Conservation (phyloP, 2,888 invertebrate genomes). For the Anticlea derivata region DNA sequence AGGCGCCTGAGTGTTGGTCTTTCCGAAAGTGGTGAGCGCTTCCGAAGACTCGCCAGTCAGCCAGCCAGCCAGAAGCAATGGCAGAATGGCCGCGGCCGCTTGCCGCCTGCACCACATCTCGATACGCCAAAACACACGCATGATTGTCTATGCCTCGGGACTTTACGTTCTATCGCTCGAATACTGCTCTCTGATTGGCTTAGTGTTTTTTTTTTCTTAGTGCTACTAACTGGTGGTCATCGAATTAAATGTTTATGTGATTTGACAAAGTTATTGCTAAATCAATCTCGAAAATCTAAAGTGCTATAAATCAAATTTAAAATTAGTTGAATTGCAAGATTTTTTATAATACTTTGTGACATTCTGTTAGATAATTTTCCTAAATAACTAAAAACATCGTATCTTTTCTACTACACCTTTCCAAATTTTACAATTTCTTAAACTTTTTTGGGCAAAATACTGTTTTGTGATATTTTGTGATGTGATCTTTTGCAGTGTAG, state of each 20-base stretch:
- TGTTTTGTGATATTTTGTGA: not conserved
- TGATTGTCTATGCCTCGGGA: slow-evolving; percentile 42
- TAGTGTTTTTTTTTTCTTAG: not conserved
- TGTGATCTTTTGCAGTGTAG: not conserved
- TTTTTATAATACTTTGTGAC: too few relatives aligned
- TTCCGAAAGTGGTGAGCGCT: slow-evolving; percentile 88
- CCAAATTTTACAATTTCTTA: slow-evolving; percentile 17
- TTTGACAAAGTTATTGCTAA: not conserved
- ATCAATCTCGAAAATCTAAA: not conserved
- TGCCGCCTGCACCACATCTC: slow-evolving; percentile 76
- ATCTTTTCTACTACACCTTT: slow-evolving; percentile 15
- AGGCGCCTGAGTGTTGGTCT: slow-evolving; percentile 85
- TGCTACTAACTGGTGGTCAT: slow-evolving; percentile 11
- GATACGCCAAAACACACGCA: slow-evolving; percentile 65
- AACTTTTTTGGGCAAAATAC: not conserved
- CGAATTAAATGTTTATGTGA: not conserved
- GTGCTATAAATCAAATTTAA: not conserved
- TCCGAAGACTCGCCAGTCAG: slow-evolving; percentile 79
- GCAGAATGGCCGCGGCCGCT: slow-evolving; percentile 66
- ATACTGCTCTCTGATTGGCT: slow-evolving; percentile 18
- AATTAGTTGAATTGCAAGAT: not conserved
- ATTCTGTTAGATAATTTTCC: too few relatives aligned
- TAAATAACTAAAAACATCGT: too few relatives aligned
- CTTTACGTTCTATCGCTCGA: slow-evolving; percentile 3
- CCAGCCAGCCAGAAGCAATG: slow-evolving; percentile 67